These are phyloP conservation scores for Drosophila repleta DNA, from an alignment of 1,140 invertebrate genomes.

Conservation along the genomic window DNA sequence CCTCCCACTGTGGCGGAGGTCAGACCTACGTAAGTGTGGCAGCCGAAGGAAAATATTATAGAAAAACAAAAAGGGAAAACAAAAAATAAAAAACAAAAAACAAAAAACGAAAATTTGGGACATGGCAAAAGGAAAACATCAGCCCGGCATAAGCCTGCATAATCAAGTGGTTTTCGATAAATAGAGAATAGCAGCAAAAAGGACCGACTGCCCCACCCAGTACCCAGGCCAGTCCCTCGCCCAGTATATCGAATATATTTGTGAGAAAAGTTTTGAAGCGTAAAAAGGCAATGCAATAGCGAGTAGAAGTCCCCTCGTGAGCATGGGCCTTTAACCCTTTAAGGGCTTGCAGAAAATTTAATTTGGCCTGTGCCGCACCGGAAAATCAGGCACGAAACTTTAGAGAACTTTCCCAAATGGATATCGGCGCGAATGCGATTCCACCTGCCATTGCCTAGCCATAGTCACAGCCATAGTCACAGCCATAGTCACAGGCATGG, in stretches of 20 bases:
- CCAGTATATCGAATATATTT: constrained; percentile 81
- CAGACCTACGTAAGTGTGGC: constrained; percentile 21
- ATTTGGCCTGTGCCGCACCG: constrained; percentile 49
- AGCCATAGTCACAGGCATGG: no score
- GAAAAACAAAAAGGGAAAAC: constrained; percentile 30
- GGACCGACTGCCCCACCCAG: constrained; percentile 19
- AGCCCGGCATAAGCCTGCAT: constrained; percentile 74
- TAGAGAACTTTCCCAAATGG: constrained; percentile 33
- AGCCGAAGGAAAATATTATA: constrained; percentile 9
- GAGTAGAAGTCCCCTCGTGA: constrained; percentile 7
- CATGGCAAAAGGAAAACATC: constrained; percentile 37
- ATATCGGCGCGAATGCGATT: constrained; percentile 12
- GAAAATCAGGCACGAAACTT: constrained; percentile 47
- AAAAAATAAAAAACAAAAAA: constrained; percentile 10
- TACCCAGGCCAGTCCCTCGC: constrained; percentile 13
- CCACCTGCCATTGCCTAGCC: constrained; percentile 18
- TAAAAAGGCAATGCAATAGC: constrained; percentile 65
- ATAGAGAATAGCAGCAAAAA: constrained; percentile 64
- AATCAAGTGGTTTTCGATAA: constrained; percentile 83
- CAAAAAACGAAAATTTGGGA: constrained; percentile 22
- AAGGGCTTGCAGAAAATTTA: constrained; percentile 62
- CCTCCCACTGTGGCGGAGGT: background rate
- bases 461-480: constrained; percentile 6
- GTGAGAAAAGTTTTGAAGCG: constrained; percentile 79
- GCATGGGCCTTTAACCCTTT: constrained; percentile 31